These are phyloP conservation scores for Cryptotermes secundus DNA, from an alignment of 1,140 invertebrate genomes.

Conservation along the genomic window DNA sequence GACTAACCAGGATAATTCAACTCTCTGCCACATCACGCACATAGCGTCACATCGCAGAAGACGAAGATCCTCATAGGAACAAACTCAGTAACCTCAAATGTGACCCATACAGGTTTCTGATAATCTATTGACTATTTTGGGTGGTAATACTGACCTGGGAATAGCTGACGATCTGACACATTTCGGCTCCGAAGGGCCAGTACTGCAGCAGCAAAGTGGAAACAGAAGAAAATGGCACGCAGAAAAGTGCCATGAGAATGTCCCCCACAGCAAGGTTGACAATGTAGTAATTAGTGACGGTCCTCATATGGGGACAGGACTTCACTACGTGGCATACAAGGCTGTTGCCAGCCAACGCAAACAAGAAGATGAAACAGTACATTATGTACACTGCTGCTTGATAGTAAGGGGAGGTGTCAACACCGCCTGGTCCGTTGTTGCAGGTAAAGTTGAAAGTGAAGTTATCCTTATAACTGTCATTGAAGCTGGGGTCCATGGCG, in stretches of 20 bases:
- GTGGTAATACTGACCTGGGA: conserved; percentile 47
- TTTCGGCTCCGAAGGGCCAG: conserved; percentile 78
- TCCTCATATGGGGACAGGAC: conserved; percentile 75
- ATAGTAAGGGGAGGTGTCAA: conserved; percentile 52
- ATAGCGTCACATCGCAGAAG: no score
- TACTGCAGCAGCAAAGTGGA: conserved; percentile 70
- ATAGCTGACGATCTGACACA: conserved; percentile 78
- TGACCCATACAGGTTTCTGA: no score
- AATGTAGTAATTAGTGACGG: conserved; percentile 86
- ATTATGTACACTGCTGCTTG: conserved; percentile 67
- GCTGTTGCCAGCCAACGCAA: conserved; percentile 75
- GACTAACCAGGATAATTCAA: no score
- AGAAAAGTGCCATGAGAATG: conserved; percentile 80
- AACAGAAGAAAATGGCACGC: conserved; percentile 83
- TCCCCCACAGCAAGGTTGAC: conserved; percentile 83
- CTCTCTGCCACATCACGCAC: no score
- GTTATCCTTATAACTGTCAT: not conserved
- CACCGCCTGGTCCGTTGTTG: not conserved
- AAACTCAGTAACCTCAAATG: no score
- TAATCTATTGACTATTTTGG: no score
- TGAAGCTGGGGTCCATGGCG: not conserved
- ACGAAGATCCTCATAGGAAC: no score
- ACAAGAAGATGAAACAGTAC: conserved; percentile 71
- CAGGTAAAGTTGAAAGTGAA: not conserved
- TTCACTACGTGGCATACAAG: conserved; percentile 81